Evolutionary conservation across 1,140 invertebrate genomes (phyloP).

Genomic region (Lanistes nyassanus): DNA sequence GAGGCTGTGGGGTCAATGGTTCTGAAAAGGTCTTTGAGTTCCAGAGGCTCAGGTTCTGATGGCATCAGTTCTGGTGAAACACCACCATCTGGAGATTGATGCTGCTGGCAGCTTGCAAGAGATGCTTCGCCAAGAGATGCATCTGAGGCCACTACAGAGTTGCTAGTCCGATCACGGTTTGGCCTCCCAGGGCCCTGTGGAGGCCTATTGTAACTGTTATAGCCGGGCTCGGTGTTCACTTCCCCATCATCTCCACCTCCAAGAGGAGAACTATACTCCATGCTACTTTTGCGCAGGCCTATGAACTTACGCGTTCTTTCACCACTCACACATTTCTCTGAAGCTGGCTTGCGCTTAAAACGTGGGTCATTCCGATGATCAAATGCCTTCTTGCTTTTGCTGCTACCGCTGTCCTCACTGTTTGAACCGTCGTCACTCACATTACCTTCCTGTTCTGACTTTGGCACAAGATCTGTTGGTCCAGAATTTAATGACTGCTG

Average conservation of each 20-base stretch:
- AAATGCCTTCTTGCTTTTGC: conserved; percentile 41
- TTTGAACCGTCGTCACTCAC: conserved; percentile 20
- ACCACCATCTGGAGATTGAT: conserved; percentile 18
- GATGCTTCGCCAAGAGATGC: too few species aligned
- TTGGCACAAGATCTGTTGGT: neutral
- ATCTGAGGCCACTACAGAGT: too few species aligned
- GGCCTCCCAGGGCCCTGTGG: conserved; percentile 15
- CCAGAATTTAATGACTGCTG: too few species aligned
- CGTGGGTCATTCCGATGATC: conserved; percentile 62
- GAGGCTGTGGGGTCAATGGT: conserved; percentile 66
- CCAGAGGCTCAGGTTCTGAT: conserved; percentile 41
- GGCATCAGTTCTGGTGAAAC: conserved; percentile 26
- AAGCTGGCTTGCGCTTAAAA: conserved; percentile 55
- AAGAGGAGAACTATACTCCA: conserved; percentile 62
- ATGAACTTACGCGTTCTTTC: conserved; percentile 36
- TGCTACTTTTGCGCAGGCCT: conserved; percentile 50
- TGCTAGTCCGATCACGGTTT: conserved; percentile 12
- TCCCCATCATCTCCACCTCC: conserved; percentile 40
- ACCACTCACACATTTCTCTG: conserved; percentile 19
- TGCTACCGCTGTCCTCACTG: conserved; percentile 27
- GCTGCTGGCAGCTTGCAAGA: too few species aligned
- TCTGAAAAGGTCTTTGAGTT: conserved; percentile 63
- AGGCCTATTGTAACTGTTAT: conserved; percentile 57
- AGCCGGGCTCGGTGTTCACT: conserved; percentile 31
- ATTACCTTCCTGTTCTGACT: conserved; percentile 7